Base-by-base conservation (phyloP, 2,888 invertebrate species). In the Leptopilina myrica region DNA sequence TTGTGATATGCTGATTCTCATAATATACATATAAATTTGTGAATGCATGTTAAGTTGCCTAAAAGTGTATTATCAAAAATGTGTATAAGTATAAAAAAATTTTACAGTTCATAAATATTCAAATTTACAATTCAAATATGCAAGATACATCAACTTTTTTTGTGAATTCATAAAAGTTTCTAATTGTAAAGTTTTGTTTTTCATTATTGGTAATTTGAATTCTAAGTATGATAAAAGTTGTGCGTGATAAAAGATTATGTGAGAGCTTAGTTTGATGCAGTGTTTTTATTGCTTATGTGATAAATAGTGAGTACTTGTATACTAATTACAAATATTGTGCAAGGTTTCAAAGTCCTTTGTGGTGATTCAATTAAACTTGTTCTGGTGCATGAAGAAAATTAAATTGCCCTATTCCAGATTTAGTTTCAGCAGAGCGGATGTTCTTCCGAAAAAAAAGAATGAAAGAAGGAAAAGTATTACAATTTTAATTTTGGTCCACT, bases 21-120 rank as follows among this genome's bases (percentile, higher is more conserved):
- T 56, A 9, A 73, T 33, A 33, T 2, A 33, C 0, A 33, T 33
- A 20, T 20, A 20, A 20, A 20, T 56, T 56, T 56, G 73, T 73
- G 73, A 53, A 73, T 73, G 73, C 73, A 73, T 73, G 73, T 33
- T 67, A 20, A 67, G 14, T 73, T 73, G 49, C 33, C 56, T 67
- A 12, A 11, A 62, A 62, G 62, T 62, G 62, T 62, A 62, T 62
- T 62, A 59, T 59, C n/a, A 20, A 3, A 33, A 62, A 62, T 8
- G 62, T 62, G 62, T 20, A 62, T n/a, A 20, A 33, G 33, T 33
- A 33, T 33, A 33, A 33, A 20, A 8, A 20, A 20, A n/a, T 7
- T 69, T 69, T 26, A n/a, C 53, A 53, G 33, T 53, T 56, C 26
- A 14, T 12, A 49, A 49, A 49, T 11, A 11, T 49, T 12, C 49